Conservation (phyloP, 2,113 vertebrate genomes). For the Osmerus eperlanus region DNA sequence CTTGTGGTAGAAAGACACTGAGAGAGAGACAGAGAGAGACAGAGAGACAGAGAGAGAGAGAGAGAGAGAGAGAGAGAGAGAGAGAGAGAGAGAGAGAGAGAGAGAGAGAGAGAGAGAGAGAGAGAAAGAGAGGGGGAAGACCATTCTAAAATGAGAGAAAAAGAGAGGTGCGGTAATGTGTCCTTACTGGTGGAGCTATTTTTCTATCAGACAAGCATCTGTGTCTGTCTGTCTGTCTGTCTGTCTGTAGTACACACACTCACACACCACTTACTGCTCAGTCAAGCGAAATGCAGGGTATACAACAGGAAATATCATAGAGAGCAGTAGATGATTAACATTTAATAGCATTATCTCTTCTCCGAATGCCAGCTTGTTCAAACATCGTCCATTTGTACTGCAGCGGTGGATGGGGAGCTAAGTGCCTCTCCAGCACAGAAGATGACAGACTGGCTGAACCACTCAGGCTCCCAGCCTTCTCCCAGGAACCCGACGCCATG, state of each 20-base stretch:
- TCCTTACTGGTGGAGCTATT: not conserved
- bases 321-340: constrained; percentile 31
- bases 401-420: constrained; percentile 1
- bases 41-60: not conserved
- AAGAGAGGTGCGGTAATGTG: not conserved
- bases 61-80: not conserved
- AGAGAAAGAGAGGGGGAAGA: not conserved
- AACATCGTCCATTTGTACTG: constrained; percentile 13
- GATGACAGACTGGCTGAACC: not conserved
- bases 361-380: constrained; percentile 12
- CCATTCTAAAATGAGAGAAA: not conserved
- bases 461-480: not conserved
- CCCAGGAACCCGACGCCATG: not conserved
- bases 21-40: not conserved
- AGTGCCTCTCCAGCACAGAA: not conserved
- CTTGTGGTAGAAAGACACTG: not conserved
- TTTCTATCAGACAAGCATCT: not conserved
- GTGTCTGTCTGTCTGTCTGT: not conserved
- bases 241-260: not conserved
- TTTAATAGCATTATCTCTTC: constrained; percentile 18
- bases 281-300: not conserved
- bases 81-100: not conserved
- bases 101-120: not conserved
- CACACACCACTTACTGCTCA: not conserved
- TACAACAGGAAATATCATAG: constrained; percentile 16